Conservation (phyloP, 2,888 invertebrate species). For the Pristionchus arcanus region DNA sequence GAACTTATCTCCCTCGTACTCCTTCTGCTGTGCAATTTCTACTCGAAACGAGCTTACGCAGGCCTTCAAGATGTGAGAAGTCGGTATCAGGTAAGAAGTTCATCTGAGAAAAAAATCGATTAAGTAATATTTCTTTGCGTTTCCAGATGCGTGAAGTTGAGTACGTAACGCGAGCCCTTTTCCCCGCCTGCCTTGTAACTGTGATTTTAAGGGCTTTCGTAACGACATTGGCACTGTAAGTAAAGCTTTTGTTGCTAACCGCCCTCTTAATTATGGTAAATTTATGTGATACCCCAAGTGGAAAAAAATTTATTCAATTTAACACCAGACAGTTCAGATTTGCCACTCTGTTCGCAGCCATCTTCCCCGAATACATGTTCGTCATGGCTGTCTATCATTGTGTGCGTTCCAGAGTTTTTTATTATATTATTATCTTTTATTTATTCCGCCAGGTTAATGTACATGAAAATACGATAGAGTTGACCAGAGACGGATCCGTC, state of each 20-base stretch:
- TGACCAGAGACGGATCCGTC: too few species aligned
- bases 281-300: too few species aligned
- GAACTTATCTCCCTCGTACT: neutral
- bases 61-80: neutral
- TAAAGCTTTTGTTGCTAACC: too few species aligned
- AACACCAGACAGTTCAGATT: neutral
- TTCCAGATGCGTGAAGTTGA: constrained; percentile 38
- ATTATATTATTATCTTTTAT: too few species aligned
- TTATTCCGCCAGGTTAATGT: too few species aligned
- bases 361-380: constrained; percentile 1
- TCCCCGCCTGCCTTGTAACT: constrained; percentile 17
- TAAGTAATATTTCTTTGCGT: neutral
- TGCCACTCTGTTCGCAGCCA: neutral
- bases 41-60: neutral
- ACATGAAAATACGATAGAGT: too few species aligned
- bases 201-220: neutral
- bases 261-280: too few species aligned
- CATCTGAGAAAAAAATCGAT: neutral
- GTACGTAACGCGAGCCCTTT: neutral
- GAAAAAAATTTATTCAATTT: too few species aligned
- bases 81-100: constrained; percentile 9
- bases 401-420: too few species aligned
- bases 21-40: neutral
- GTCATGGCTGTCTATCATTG: constrained; percentile 8
- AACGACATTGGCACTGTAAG: neutral